Evolutionary conservation across 1,140 invertebrate species (phyloP), one percentile per base, ranked within the genome.

Genomic region (Bursaphelenchus mucronatus): DNA sequence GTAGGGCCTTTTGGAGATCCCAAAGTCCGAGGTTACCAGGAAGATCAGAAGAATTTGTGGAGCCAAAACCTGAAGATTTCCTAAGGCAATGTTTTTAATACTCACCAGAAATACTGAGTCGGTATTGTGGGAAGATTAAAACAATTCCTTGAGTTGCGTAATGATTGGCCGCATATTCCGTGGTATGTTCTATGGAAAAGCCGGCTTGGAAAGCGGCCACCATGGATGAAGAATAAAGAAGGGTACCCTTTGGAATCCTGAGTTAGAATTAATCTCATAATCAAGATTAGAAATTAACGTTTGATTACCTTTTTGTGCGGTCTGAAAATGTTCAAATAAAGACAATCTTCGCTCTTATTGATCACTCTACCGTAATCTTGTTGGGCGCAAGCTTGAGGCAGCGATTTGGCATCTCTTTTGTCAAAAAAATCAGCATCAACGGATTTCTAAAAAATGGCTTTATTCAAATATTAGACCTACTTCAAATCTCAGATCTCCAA

Each of bases 121-220:
- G 19, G 45, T 59, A 59, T 13, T 59, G 57, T 39, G 30, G 11
- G 11, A 44, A 11, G 11, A 44, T 44, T 30, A 44, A 59, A 44
- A 7, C 7, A n/a, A 59, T 41, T 45, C 57, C 57, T n/a, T 39
- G 13, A 40, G 40, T 17, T 40, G 40, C 41, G 7, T 59, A 59
- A 17, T 59, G 57, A 1, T 59, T 7, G 57, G 57, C 57, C 57
- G 45, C 40, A 9, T 59, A 59, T 13, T 45, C 15, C 7, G 11
- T n/a, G 10, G 40, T 15, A 50, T 59, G 47, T 13, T 44, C 10
- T 17, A 59, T 1, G 11, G 13, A 2, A 13, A 3, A 44, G 11
- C 57, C 57, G 40, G 13, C 57, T 59, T 59, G 57, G 45, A 44
- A 59, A 50, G 19, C 57, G 30, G n/a, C 57, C 57, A 4, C 57